These are phyloP conservation scores for Chaetops frenatus DNA, from an alignment of 2,113 vertebrate genomes.

Conservation along the genomic window DNA sequence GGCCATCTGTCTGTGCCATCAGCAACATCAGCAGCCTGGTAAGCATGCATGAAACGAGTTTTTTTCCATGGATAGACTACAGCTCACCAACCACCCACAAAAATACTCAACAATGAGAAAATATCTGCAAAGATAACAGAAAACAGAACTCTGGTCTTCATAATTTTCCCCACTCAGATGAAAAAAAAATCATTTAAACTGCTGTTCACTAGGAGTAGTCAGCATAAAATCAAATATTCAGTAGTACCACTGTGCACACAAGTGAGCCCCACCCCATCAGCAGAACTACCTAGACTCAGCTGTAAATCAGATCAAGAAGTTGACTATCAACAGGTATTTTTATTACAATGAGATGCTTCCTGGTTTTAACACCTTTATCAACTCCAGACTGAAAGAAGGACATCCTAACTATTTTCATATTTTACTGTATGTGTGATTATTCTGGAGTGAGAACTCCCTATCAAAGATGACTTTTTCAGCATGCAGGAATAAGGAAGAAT, in stretches of 20 bases:
- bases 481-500: not conserved
- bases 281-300: not conserved
- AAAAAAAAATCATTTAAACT: not conserved
- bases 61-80: not conserved
- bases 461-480: not conserved
- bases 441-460: not conserved
- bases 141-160: not conserved
- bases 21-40: not conserved
- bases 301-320: not conserved
- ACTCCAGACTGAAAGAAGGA: not conserved
- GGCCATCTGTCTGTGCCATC: not conserved
- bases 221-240: not conserved
- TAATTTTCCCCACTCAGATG: not conserved
- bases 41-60: not conserved
- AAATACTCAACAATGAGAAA: not conserved
- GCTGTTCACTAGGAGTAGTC: not conserved
- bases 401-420: not conserved
- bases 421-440: not conserved
- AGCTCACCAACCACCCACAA: not conserved
- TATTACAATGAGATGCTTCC: not conserved
- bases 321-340: not conserved
- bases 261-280: not conserved
- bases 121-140: not conserved
- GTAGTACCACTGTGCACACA: not conserved
- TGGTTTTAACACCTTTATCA: not conserved